These are phyloP conservation scores for Camponotus floridanus DNA, from an alignment of 1,140 invertebrate species.

Conservation along the genomic window DNA sequence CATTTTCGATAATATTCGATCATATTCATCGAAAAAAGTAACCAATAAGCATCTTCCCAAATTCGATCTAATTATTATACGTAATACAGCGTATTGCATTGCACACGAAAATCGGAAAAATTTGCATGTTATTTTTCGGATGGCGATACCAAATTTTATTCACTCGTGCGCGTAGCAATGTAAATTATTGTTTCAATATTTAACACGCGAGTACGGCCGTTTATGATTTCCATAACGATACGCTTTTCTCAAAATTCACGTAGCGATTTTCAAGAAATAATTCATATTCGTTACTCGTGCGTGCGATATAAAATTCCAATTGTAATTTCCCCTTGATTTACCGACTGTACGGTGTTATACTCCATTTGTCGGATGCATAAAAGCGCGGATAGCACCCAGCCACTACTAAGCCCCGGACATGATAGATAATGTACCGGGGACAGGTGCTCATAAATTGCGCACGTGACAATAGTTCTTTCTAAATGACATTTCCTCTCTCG, in stretches of 20 bases:
- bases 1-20: neutral
- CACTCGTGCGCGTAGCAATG: neutral
- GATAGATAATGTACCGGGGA: constrained; percentile 63
- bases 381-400: constrained; percentile 6
- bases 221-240: constrained; percentile 35
- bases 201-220: neutral
- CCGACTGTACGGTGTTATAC: constrained; percentile 7
- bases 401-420: constrained; percentile 37
- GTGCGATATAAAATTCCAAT: constrained; percentile 58
- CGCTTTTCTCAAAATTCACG: constrained; percentile 48
- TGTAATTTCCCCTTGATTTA: constrained; percentile 56
- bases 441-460: constrained; percentile 60
- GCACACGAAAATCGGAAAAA: neutral
- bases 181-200: constrained; percentile 60
- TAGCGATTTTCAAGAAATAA: constrained; percentile 37
- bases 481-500: neutral
- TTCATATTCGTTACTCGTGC: constrained; percentile 29
- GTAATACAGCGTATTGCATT: neutral
- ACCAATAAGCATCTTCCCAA: constrained; percentile 14
- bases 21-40: neutral
- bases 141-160: constrained; percentile 43
- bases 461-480: constrained; percentile 60
- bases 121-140: constrained; percentile 35
- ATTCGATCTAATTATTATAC: constrained; percentile 45
- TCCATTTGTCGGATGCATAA: constrained; percentile 51